Base-by-base conservation (phyloP, 2,797 vertebrate genomes). In the Menidia menidia region DNA sequence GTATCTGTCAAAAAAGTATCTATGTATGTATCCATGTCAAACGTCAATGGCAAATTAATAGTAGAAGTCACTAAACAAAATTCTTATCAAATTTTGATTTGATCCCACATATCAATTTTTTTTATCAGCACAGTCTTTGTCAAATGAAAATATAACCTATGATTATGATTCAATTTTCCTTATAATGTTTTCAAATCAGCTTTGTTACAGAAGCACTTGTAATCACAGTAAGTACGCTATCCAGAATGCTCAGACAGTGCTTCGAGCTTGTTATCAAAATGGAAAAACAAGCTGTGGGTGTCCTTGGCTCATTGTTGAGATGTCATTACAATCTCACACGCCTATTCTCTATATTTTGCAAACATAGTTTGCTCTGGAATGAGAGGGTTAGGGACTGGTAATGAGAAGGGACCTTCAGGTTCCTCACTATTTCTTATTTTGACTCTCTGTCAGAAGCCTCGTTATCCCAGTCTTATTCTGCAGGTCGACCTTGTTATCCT, bases 401-500 rank as follows among this genome's bases (percentile, higher is more conserved):
- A 88, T 88, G 89, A 87, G 89, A 82, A 65, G 71, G 82, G 83
- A 82, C 76, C 80, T 81, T 54, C 9, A 7, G 76, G 69, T 71
- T 79, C 51, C 45, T 70, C 32, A 62, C 68, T 16, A 19, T 67
- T 70, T 69, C 78, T 66, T 70, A 84, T 75, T 78, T 71, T 67
- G 11, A 78, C 83, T 87, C 86, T 86, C 90, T 80, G 82, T 87
- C 87, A 86, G 75, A 66, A 71, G 53, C 78, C 90, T 92, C 82
- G 70, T 93, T 93, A 93, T 89, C 82, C 61, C 61, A 31, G 70
- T 76, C 78, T 80, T 80, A 74, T 68, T 61, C 85, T 48, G 68
- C 75, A 60, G 81, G 65, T 70, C 63, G 54, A 61, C 75, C 85
- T 91, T 88, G 87, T 89, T 93, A 90, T 84, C 84, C 80, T 71